phyloP scores from a whole-genome alignment of 2,797 vertebrate species.

The Pachyuromys duprasi region DNA sequence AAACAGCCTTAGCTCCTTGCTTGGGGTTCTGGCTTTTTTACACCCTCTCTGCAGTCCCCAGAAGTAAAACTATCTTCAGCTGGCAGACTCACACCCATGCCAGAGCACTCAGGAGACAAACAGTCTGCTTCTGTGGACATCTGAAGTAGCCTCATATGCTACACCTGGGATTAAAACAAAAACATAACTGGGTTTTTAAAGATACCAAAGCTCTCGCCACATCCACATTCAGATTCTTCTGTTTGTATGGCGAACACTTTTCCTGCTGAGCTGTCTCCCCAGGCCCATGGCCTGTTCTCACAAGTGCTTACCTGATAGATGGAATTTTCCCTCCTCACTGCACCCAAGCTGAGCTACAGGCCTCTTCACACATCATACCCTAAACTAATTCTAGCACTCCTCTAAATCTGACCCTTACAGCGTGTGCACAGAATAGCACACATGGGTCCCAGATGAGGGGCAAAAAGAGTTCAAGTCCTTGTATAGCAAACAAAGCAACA shows the following conservation, averaged over 20 bases:
- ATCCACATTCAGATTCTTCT: neutral
- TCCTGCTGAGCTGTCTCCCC: neutral
- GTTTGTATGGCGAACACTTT: neutral
- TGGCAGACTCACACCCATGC: too few species aligned
- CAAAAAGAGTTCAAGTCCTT: neutral
- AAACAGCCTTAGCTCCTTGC: too few species aligned
- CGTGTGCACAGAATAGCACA: neutral
- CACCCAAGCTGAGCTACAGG: neutral
- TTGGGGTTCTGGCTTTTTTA: too few species aligned
- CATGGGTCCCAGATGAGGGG: neutral
- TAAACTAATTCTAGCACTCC: neutral
- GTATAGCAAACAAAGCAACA: neutral
- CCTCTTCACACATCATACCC: neutral
- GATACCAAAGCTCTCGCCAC: too few species aligned
- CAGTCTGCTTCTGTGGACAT: too few species aligned
- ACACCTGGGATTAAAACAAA: too few species aligned
- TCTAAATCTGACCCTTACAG: neutral
- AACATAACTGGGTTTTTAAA: too few species aligned
- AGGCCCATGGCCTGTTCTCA: neutral
- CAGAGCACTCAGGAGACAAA: too few species aligned
- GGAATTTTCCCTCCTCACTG: neutral
- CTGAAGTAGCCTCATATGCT: too few species aligned
- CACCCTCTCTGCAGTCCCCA: too few species aligned
- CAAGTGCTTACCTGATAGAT: neutral
- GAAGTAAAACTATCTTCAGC: too few species aligned